Conservation (phyloP, 2,797 vertebrate genomes). For the Esox masquinongy region DNA sequence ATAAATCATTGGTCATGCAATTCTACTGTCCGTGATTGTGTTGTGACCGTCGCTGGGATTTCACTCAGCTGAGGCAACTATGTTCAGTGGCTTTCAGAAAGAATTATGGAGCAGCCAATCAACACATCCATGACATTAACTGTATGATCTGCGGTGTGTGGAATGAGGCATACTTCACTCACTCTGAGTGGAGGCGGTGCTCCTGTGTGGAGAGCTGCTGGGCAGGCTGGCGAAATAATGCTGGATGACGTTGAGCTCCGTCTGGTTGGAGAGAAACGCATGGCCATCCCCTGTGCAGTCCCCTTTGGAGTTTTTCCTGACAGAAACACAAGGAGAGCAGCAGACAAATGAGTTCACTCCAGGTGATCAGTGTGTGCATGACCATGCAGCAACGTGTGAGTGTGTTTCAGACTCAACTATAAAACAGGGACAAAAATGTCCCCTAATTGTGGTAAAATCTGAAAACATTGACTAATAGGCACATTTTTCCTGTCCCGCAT, state of each 20-base stretch:
- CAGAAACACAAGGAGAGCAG: not conserved
- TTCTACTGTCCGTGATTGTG: not conserved
- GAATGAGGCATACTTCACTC: constrained; percentile 53
- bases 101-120: not conserved
- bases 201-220: constrained; percentile 79
- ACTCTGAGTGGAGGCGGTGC: constrained; percentile 70
- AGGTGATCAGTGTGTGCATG: not conserved
- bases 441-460: no score
- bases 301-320: constrained; percentile 84
- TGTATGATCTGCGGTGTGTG: no score
- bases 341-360: not conserved
- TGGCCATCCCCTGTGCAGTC: constrained; percentile 69
- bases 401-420: not conserved
- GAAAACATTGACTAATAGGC: no score
- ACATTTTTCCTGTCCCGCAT: no score
- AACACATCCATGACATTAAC: not conserved
- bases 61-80: not conserved
- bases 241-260: constrained; percentile 84
- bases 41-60: not conserved
- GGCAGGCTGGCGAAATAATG: constrained; percentile 84
- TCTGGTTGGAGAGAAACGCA: constrained; percentile 76
- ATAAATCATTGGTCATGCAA: not conserved
- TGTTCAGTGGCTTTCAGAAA: not conserved
- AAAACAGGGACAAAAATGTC: no score
- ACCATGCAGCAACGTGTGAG: not conserved